A percentile compares a stretch with the other conserved stretches of the same genome.
Conservation (phyloP, 2,888 invertebrate genomes). For the Ophion ellenae region DNA sequence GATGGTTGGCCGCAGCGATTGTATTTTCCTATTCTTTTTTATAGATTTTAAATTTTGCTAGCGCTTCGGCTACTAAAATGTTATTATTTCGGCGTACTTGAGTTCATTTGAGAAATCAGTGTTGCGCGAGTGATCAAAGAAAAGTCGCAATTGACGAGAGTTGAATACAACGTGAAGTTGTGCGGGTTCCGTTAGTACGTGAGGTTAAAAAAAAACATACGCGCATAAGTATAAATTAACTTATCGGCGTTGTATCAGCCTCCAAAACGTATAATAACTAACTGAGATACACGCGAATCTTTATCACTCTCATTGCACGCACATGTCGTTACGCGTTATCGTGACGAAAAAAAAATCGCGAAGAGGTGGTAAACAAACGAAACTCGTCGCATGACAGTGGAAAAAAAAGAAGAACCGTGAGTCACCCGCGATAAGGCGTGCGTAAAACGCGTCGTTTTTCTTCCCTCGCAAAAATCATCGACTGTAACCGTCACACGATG, state of each 20-base stretch:
- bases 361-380: not conserved
- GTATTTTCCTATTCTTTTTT: no score
- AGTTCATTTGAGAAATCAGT: not conserved
- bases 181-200: not conserved
- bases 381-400: not conserved
- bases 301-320: conserved; percentile 28
- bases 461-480: not conserved
- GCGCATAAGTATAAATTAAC: not conserved
- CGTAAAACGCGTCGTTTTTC: conserved; percentile 12
- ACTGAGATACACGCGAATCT: conserved; percentile 19
- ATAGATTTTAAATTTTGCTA: no score
- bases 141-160: not conserved
- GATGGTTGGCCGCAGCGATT: no score
- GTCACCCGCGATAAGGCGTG: conserved; percentile 44
- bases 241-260: conserved; percentile 4
- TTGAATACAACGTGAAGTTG: not conserved
- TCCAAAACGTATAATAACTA: not conserved
- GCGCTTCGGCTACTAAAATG: no score
- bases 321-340: conserved; percentile 48
- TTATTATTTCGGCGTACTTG: not conserved
- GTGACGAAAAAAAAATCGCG: conserved; percentile 28
- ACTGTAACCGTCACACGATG: not conserved
- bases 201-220: not conserved
- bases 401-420: conserved; percentile 30
- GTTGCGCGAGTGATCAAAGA: not conserved